These are phyloP conservation scores for Mormyrops boulengeri DNA, from an alignment of 2,797 vertebrate genomes.

Conservation along the genomic window DNA sequence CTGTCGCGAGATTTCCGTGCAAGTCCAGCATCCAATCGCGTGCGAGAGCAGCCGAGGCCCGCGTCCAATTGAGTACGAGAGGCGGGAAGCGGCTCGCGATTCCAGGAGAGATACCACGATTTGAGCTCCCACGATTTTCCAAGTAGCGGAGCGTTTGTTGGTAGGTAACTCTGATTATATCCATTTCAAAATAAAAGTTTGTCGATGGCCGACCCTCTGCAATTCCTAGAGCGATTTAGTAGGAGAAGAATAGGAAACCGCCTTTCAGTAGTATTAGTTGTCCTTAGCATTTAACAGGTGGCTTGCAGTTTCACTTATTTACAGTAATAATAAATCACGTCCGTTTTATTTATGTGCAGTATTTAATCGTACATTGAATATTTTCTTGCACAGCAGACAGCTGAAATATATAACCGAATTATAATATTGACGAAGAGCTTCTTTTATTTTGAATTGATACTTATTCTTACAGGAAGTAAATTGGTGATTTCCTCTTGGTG, in stretches of 20 bases:
- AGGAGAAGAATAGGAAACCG: not conserved
- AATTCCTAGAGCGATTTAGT: not conserved
- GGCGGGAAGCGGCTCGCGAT: not conserved
- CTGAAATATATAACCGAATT: not conserved
- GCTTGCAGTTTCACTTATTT: not conserved
- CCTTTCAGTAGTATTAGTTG: not conserved
- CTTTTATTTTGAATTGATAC: not conserved
- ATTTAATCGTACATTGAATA: not conserved
- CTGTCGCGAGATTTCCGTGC: slow-evolving; percentile 6
- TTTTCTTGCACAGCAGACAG: not conserved
- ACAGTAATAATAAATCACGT: not conserved
- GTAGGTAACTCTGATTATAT: not conserved
- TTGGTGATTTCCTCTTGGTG: not conserved
- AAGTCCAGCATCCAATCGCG: not conserved
- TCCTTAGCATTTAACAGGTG: not conserved
- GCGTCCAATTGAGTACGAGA: not conserved
- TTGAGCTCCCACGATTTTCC: not conserved
- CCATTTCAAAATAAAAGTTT: slow-evolving; percentile 7
- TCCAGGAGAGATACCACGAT: not conserved
- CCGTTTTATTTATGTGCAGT: not conserved
- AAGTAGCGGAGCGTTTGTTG: not conserved
- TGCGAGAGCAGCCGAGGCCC: not conserved
- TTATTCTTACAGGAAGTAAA: not conserved
- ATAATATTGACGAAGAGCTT: not conserved
- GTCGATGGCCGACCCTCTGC: not conserved